A percentile compares a stretch with the other conserved stretches of the same genome.
These are phyloP conservation scores for Tenthredo distinguenda DNA, from an alignment of 2,888 invertebrate species.

Conservation along the genomic window DNA sequence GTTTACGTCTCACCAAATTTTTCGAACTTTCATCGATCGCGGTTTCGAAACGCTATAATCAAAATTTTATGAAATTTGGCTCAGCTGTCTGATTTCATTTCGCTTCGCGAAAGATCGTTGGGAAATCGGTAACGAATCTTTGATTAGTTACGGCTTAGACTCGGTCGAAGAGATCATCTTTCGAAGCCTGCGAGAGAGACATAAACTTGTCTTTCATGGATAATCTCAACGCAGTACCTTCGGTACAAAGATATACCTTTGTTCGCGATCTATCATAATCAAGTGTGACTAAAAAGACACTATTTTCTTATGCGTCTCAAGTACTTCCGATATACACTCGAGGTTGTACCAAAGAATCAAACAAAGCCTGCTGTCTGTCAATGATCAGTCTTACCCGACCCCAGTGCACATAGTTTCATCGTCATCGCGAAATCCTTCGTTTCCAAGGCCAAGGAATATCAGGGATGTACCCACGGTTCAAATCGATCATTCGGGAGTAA, in stretches of 20 bases:
- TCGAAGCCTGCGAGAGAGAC: neutral
- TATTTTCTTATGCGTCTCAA: neutral
- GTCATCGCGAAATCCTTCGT: neutral
- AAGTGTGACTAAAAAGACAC: neutral
- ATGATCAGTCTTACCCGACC: neutral
- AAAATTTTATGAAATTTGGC: neutral
- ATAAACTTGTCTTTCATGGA: neutral
- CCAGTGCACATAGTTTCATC: neutral
- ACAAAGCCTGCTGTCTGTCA: neutral
- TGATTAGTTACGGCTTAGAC: conserved; percentile 1
- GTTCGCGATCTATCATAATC: neutral
- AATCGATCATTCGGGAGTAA: neutral
- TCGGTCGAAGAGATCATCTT: neutral
- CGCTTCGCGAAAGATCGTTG: neutral
- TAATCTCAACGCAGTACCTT: neutral
- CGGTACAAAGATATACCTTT: neutral
- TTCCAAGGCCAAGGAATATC: neutral
- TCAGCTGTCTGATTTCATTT: neutral
- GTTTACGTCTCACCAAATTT: neutral
- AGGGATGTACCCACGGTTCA: neutral
- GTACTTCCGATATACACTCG: neutral
- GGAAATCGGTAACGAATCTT: conserved; percentile 9
- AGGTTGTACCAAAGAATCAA: neutral
- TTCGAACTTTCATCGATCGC: neutral
- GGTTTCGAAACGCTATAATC: too few relatives aligned